Base-by-base conservation (phyloP, 2,888 invertebrate genomes). In the Lasioglossum morio region DNA sequence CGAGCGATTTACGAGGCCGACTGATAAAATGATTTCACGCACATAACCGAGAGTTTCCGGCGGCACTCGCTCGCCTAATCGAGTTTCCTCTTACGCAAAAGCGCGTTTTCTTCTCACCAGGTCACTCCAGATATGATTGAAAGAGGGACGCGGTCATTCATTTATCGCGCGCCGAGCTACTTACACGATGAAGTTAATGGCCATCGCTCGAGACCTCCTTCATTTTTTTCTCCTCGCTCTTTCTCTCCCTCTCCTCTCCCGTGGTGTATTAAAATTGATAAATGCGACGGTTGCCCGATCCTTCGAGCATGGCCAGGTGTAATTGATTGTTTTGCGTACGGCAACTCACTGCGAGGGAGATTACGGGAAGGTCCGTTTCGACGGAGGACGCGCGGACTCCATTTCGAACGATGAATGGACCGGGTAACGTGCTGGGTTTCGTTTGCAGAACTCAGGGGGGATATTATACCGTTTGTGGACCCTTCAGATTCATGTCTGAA, bases 1-100 rank as follows among this genome's bases (percentile, higher is more conserved):
- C 16, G 34, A 40, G 48, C 66, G 48, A 75, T 79, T 79, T 79
- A 75, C 79, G 79, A 79, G 53, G 66, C 23, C 14, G 66, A 34
- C 66, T 66, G 76, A 80, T 80, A 69, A 76, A 69, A 48, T 19
- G n/a, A 48, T 76, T 76, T 53, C 30, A 27, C 74, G 63, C 16
- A 27, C 30, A 16, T 30, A 60, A 60, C 27, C 46, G 66, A 48
- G 75, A 5, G 37, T 66, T 75, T 79, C 63, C 63, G 34, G 60
- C 60, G 27, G 5, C 73, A 34, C 23, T 40, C 27, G 53, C n/a
- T 23, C 27, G 46, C 23, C 53, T 53, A 77, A 77, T 77, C 40
- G 70, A 14, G 53, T 77, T 53, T 53, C 53, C 48, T 53, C 76
- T 69, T 76, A 53, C 66, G 77, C 66, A 40, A 37, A 46, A 48